These are phyloP conservation scores for Andrena dorsata DNA, from an alignment of 2,888 invertebrate genomes.

Conservation along the genomic window DNA sequence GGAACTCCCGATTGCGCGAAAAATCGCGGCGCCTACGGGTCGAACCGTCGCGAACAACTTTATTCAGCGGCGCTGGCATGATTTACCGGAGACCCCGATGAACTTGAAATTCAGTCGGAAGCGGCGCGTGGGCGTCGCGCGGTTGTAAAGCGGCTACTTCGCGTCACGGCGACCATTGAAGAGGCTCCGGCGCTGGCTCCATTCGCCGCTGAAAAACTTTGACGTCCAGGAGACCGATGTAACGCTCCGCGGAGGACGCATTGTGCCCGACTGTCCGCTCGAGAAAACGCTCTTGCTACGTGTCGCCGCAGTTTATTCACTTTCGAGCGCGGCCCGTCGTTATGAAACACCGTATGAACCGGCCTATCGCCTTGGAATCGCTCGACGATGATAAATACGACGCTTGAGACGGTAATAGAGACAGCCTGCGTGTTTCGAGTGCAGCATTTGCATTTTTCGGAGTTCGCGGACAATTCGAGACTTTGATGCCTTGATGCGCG, in stretches of 20 bases:
- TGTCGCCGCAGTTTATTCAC: conserved; percentile 17
- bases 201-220: conserved; percentile 25
- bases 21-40: conserved; percentile 33
- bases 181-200: conserved; percentile 36
- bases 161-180: conserved; percentile 52
- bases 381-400: conserved; percentile 16
- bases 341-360: conserved; percentile 3
- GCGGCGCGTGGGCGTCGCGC: conserved; percentile 60
- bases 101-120: conserved; percentile 71
- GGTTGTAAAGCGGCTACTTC: conserved; percentile 68
- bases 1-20: conserved; percentile 14
- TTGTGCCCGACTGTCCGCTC: conserved; percentile 5
- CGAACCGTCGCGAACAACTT: conserved; percentile 42
- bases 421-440: background rate
- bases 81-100: conserved; percentile 61
- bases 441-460: conserved; percentile 21
- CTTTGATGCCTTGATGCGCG: background rate
- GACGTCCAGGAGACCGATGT: conserved; percentile 34
- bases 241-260: conserved; percentile 14
- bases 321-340: conserved; percentile 7
- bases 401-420: background rate
- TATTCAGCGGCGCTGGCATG: conserved; percentile 44
- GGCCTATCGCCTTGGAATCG: conserved; percentile 15
- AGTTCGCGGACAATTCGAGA: conserved; percentile 15
- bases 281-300: conserved; percentile 8